These are phyloP conservation scores for Harlomillsia oculata DNA, from an alignment of 1,140 invertebrate genomes.

Conservation along the genomic window DNA sequence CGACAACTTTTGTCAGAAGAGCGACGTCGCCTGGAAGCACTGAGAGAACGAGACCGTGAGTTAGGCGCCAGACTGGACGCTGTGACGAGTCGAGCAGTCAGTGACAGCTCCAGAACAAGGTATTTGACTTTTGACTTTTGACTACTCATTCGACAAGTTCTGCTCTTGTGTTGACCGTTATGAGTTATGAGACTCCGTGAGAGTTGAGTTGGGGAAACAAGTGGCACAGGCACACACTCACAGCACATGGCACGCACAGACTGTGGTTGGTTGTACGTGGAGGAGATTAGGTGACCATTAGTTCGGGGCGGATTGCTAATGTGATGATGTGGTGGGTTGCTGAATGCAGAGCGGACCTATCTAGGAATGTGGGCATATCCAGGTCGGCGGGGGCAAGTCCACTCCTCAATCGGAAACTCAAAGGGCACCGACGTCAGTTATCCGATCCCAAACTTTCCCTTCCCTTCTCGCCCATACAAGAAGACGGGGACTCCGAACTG, in stretches of 20 bases:
- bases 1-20: constrained; percentile 40
- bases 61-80: constrained; percentile 34
- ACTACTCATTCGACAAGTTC: not conserved
- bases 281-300: too few relatives aligned
- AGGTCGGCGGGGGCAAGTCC: constrained; percentile 36
- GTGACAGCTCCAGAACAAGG: constrained; percentile 30
- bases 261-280: constrained; percentile 33
- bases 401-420: constrained; percentile 39
- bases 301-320: constrained; percentile 21
- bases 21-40: constrained; percentile 37
- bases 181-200: not conserved
- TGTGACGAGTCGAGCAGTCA: constrained; percentile 29
- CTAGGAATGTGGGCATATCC: constrained; percentile 36
- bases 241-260: constrained; percentile 34
- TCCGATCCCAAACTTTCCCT: constrained; percentile 46
- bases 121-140: constrained; percentile 21
- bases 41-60: constrained; percentile 40
- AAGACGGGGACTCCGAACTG: constrained; percentile 45
- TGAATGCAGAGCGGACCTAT: constrained; percentile 36
- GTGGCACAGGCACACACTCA: constrained; percentile 36
- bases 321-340: constrained; percentile 33
- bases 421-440: constrained; percentile 45
- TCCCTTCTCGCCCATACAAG: constrained; percentile 48
- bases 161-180: too few relatives aligned
- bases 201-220: constrained; percentile 27